These are phyloP conservation scores for Spea multiplicata DNA, from an alignment of 2,113 vertebrate genomes.

Conservation along the genomic window DNA sequence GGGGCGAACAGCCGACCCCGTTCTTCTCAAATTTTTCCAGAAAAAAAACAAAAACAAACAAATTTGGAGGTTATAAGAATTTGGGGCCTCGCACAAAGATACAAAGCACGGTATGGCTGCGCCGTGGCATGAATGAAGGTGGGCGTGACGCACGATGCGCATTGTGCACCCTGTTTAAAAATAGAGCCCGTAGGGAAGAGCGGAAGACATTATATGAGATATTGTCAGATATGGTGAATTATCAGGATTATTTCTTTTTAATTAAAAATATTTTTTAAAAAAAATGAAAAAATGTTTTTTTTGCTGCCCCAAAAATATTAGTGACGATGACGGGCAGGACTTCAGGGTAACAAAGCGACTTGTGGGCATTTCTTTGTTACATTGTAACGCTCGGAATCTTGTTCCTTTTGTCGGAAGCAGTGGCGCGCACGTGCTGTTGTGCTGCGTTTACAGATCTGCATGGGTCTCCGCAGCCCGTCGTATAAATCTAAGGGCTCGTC, in stretches of 20 bases:
- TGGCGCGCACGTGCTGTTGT: constrained; percentile 16
- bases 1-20: neutral
- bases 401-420: neutral
- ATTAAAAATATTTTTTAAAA: too few relatives aligned
- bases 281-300: too few relatives aligned
- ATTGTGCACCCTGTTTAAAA: neutral
- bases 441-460: constrained; percentile 37
- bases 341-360: too few relatives aligned
- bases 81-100: neutral
- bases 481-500: constrained; percentile 12
- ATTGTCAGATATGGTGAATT: neutral
- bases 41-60: neutral
- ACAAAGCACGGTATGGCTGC: neutral
- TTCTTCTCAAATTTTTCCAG: neutral
- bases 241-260: too few relatives aligned
- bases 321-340: too few relatives aligned
- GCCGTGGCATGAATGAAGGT: neutral
- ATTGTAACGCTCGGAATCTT: too few relatives aligned
- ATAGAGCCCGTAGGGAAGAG: neutral
- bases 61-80: too few relatives aligned
- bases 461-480: constrained; percentile 26
- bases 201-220: neutral
- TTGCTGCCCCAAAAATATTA: too few relatives aligned
- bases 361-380: too few relatives aligned
- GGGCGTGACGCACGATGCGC: neutral